phyloP scores from a whole-genome alignment of 1,140 invertebrate species.

The Drosophila lowei region DNA sequence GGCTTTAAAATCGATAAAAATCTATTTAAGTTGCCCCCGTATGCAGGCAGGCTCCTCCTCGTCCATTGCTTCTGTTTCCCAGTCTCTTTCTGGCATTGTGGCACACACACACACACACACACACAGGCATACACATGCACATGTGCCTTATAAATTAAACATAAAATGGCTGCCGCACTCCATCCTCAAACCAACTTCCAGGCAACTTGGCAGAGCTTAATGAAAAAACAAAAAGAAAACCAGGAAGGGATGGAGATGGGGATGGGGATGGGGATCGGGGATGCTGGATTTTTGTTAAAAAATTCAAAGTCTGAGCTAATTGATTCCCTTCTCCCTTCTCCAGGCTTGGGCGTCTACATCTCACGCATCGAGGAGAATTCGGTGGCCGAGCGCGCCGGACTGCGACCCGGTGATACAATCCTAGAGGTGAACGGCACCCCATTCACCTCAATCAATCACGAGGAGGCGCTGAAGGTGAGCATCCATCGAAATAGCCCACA shows the following conservation, averaged over 20 bases:
- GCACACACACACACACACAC: slow-evolving; percentile 22
- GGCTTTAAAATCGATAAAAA: slow-evolving; percentile 79
- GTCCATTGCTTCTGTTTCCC: slow-evolving; percentile 13
- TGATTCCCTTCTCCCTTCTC: slow-evolving; percentile 46
- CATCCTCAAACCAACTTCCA: slow-evolving; percentile 22
- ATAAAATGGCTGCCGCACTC: slow-evolving; percentile 70
- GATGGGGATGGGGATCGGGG: too few relatives aligned
- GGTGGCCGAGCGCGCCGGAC: slow-evolving; percentile 91
- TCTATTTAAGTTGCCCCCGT: slow-evolving; percentile 73
- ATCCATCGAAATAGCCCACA: slow-evolving; percentile 34
- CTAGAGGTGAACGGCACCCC: slow-evolving; percentile 94
- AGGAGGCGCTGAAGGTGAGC: slow-evolving; percentile 93
- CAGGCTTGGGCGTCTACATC: slow-evolving; percentile 94
- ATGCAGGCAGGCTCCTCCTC: slow-evolving; percentile 29
- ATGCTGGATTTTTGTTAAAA: slow-evolving; percentile 54
- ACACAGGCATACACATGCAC: slow-evolving; percentile 32
- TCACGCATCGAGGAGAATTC: slow-evolving; percentile 94
- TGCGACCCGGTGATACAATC: slow-evolving; percentile 94
- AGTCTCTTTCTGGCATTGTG: slow-evolving; percentile 21
- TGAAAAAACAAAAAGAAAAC: slow-evolving; percentile 54
- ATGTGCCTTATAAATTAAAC: slow-evolving; percentile 75
- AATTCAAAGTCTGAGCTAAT: slow-evolving; percentile 67
- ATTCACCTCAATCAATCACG: slow-evolving; percentile 93
- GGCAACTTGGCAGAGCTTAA: slow-evolving; percentile 41
- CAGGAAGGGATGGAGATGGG: too few relatives aligned